These are phyloP conservation scores for Chaetodon trifasciatus DNA, from an alignment of 2,797 vertebrate species.

Conservation along the genomic window DNA sequence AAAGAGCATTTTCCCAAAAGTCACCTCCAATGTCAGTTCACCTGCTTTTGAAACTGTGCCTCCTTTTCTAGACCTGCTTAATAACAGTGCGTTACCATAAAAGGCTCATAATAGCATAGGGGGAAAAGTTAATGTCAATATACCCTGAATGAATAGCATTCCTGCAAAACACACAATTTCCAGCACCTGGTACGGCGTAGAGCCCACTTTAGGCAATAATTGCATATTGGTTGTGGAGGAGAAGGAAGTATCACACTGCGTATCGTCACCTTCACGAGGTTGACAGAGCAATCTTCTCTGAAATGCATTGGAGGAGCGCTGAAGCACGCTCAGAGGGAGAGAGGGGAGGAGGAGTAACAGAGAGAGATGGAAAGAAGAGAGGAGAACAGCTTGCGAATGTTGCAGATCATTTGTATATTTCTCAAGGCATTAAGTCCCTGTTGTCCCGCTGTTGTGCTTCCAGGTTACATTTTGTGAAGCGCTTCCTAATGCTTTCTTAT, in stretches of 20 bases:
- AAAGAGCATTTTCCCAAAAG: constrained; percentile 3
- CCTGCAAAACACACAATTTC: constrained; percentile 59
- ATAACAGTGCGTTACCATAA: constrained; percentile 31
- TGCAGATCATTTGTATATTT: constrained; percentile 50
- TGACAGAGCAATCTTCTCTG: constrained; percentile 72
- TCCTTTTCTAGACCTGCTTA: constrained; percentile 11
- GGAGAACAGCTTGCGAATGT: constrained; percentile 33
- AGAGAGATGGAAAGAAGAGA: constrained; percentile 14
- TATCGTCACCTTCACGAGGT: constrained; percentile 70
- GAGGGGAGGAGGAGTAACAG: neutral
- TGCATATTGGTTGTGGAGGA: constrained; percentile 69
- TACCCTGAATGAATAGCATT: constrained; percentile 48
- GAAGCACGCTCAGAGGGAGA: constrained; percentile 32
- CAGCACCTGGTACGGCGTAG: constrained; percentile 54
- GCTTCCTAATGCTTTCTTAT: constrained; percentile 10
- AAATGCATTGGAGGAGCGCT: constrained; percentile 54
- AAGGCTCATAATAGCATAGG: constrained; percentile 37
- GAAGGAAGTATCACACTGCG: constrained; percentile 67
- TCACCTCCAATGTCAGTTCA: constrained; percentile 14
- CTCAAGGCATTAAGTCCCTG: constrained; percentile 34
- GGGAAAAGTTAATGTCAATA: constrained; percentile 50
- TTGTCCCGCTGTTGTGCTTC: constrained; percentile 30
- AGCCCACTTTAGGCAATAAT: constrained; percentile 67
- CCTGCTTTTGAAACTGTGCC: constrained; percentile 14
- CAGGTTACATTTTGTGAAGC: constrained; percentile 33